A percentile compares a stretch with the other conserved stretches of the same genome.
These are phyloP conservation scores for Drosophila cardini DNA, from an alignment of 1,140 invertebrate species.

Conservation along the genomic window DNA sequence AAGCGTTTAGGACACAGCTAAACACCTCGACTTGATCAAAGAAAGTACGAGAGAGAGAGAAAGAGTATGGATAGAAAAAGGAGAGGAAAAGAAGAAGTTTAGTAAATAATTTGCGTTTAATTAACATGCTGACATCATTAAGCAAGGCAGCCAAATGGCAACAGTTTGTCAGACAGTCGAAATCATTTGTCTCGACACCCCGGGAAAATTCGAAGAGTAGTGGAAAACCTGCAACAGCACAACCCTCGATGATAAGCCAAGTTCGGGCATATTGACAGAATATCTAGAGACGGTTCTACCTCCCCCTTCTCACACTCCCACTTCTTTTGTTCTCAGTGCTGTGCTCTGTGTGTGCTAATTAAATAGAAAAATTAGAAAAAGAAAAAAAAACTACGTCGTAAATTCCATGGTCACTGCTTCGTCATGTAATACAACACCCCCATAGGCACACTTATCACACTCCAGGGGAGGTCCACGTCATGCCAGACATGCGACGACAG, in stretches of 20 bases:
- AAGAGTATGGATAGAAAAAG: background rate
- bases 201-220: background rate
- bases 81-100: slow-evolving; percentile 36
- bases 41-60: background rate
- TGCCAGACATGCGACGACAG: slow-evolving; percentile 19
- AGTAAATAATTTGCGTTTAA: slow-evolving; percentile 81
- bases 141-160: slow-evolving; percentile 60
- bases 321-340: slow-evolving; percentile 15
- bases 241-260: slow-evolving; percentile 20
- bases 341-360: slow-evolving; percentile 58
- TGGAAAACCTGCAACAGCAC: background rate
- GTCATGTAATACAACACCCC: slow-evolving; percentile 75
- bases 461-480: slow-evolving; percentile 43
- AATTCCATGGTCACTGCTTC: slow-evolving; percentile 53
- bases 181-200: slow-evolving; percentile 65
- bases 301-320: background rate
- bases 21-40: slow-evolving; percentile 24
- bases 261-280: slow-evolving; percentile 58
- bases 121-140: slow-evolving; percentile 80
- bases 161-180: slow-evolving; percentile 68
- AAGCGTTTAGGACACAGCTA: slow-evolving; percentile 28
- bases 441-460: slow-evolving; percentile 69
- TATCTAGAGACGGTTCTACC: slow-evolving; percentile 33
- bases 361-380: slow-evolving; percentile 77
- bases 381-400: slow-evolving; percentile 79